These are phyloP conservation scores for Acanthaster planci DNA, from an alignment of 35 echinoderm and acorn worm genomes.

Conservation along the genomic window DNA sequence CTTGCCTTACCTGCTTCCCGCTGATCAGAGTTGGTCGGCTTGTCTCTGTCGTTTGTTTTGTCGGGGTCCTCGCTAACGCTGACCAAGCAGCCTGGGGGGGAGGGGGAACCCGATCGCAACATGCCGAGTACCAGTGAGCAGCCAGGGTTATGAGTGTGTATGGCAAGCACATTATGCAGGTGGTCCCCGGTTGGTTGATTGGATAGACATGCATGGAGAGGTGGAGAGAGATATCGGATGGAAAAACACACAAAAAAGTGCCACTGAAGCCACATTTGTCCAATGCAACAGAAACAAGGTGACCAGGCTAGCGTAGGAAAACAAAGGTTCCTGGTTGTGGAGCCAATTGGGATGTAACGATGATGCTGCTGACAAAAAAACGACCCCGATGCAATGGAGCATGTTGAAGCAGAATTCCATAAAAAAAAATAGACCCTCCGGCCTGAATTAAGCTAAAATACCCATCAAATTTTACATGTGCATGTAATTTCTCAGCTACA, in stretches of 20 bases:
- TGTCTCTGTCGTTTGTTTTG: slow-evolving; percentile 2
- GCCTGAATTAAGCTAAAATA: too few relatives aligned
- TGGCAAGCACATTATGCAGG: slow-evolving; percentile 3
- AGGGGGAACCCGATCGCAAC: background rate
- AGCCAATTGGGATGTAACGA: too few relatives aligned
- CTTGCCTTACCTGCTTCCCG: too few relatives aligned
- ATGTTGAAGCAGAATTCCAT: too few relatives aligned
- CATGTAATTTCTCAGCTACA: too few relatives aligned
- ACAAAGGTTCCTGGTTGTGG: too few relatives aligned
- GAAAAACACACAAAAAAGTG: slow-evolving; percentile 26
- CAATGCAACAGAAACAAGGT: background rate
- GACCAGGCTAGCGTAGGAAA: too few relatives aligned
- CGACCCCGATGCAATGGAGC: too few relatives aligned
- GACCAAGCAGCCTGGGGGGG: background rate
- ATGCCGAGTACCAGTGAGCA: slow-evolving; percentile 23
- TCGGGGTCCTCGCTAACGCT: slow-evolving; percentile 8
- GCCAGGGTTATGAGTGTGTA: slow-evolving; percentile 17
- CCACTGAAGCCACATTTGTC: background rate
- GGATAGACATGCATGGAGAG: slow-evolving; percentile 24
- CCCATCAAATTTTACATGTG: too few relatives aligned
- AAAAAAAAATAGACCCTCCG: too few relatives aligned
- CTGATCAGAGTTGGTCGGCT: background rate
- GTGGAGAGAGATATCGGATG: slow-evolving; percentile 7
- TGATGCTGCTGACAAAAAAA: too few relatives aligned
- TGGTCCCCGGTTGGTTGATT: slow-evolving; percentile 32